These are phyloP conservation scores for Amyelois transitella DNA, from an alignment of 1,140 invertebrate species.

Conservation along the genomic window DNA sequence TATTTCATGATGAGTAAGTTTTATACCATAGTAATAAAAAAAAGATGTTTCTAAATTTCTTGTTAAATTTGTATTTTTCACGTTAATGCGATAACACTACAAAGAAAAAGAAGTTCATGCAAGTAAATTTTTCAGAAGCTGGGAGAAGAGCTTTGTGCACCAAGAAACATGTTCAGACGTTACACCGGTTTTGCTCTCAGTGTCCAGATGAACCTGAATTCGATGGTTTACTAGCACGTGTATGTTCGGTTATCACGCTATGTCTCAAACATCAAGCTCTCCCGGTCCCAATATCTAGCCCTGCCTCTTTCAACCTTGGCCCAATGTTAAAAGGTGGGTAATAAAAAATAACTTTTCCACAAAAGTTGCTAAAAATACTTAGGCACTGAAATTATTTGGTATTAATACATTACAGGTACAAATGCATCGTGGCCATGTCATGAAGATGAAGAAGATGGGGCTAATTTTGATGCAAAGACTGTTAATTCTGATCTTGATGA, in stretches of 20 bases:
- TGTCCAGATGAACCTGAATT: conserved; percentile 80
- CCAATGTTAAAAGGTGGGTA: conserved; percentile 61
- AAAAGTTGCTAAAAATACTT: neutral
- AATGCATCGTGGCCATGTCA: conserved; percentile 60
- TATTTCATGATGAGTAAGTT: too few relatives aligned
- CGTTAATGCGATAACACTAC: too few relatives aligned
- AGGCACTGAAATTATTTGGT: neutral
- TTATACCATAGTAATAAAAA: too few relatives aligned
- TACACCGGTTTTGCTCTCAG: conserved; percentile 78
- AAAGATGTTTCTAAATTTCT: too few relatives aligned
- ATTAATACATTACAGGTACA: conserved; percentile 38
- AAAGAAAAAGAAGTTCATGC: neutral
- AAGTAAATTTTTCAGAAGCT: conserved; percentile 63
- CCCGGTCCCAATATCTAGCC: conserved; percentile 76
- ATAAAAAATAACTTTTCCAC: neutral
- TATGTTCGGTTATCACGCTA: conserved; percentile 78
- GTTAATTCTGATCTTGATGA: conserved; percentile 61
- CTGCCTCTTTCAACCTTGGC: conserved; percentile 69
- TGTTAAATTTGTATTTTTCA: too few relatives aligned
- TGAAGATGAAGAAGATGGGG: conserved; percentile 61
- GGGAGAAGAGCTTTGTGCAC: conserved; percentile 77
- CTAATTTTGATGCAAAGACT: conserved; percentile 58
- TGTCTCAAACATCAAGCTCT: conserved; percentile 79
- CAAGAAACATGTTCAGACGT: conserved; percentile 76
- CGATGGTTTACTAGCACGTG: conserved; percentile 77